Conservation (phyloP, 2,888 invertebrate species). For the Troilus luridus region DNA sequence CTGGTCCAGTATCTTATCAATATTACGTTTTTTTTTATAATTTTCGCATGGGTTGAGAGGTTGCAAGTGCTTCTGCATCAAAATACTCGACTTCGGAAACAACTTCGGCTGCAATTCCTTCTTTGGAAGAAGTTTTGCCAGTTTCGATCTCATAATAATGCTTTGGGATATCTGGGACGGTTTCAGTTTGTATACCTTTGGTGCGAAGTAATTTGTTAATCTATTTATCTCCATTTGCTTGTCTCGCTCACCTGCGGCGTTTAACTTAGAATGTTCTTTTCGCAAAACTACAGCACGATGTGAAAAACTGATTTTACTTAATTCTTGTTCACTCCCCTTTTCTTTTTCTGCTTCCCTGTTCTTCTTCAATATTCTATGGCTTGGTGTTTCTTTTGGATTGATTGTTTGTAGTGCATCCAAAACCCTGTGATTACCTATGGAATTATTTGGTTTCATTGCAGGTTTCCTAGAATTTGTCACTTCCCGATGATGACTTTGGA, state of each 20-base stretch:
- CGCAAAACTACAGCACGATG: background rate
- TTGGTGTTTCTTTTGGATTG: background rate
- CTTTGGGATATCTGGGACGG: background rate
- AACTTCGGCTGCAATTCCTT: background rate
- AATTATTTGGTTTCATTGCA: background rate
- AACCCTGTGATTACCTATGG: background rate
- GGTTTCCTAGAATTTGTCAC: background rate
- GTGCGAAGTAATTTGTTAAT: background rate
- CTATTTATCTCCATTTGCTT: background rate
- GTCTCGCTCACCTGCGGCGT: background rate
- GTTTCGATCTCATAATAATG: background rate
- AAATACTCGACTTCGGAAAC: background rate
- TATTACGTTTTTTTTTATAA: background rate
- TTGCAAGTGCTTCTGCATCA: background rate
- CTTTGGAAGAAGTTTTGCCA: background rate
- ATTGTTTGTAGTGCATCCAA: background rate
- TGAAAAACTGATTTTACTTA: background rate
- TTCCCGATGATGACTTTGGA: background rate
- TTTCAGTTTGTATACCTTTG: background rate
- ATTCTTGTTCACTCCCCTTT: background rate
- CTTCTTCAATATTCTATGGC: background rate
- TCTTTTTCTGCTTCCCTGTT: background rate
- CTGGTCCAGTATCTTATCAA: background rate
- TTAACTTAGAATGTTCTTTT: background rate
- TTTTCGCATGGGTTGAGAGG: background rate